These are phyloP conservation scores for Ceratosolen solmsi DNA, from an alignment of 1,140 invertebrate genomes.

Conservation along the genomic window DNA sequence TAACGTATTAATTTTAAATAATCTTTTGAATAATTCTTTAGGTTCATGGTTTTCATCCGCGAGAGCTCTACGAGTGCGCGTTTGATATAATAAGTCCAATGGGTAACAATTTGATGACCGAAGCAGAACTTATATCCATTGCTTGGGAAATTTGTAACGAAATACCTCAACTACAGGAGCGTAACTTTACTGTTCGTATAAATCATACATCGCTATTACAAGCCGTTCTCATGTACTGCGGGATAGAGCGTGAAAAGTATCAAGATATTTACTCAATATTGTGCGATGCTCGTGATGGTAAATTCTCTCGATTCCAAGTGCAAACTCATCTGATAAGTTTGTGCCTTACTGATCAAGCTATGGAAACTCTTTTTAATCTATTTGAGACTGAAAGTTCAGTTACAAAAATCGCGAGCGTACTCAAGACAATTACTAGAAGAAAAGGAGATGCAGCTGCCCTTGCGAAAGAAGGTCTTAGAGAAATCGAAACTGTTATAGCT, in stretches of 20 bases:
- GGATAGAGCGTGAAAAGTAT: constrained; percentile 84
- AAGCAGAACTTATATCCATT: constrained; percentile 88
- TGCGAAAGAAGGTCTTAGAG: constrained; percentile 81
- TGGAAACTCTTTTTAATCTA: constrained; percentile 80
- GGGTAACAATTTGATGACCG: constrained; percentile 81
- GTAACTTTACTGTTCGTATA: constrained; percentile 83
- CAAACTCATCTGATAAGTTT: constrained; percentile 82
- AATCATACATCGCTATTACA: constrained; percentile 88
- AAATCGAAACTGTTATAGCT: constrained; percentile 82
- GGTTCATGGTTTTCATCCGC: constrained; percentile 86
- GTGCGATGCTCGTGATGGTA: constrained; percentile 77
- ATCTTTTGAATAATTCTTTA: constrained; percentile 39
- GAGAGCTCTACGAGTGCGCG: constrained; percentile 91
- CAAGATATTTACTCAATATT: constrained; percentile 79
- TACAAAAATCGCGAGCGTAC: constrained; percentile 77
- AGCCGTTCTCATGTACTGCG: constrained; percentile 86
- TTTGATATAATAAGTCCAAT: constrained; percentile 92
- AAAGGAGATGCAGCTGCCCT: constrained; percentile 78
- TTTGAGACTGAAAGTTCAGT: constrained; percentile 82
- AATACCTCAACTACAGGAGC: constrained; percentile 79
- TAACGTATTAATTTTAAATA: neutral
- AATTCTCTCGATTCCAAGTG: constrained; percentile 80
- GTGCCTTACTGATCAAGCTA: constrained; percentile 81
- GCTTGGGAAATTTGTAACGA: constrained; percentile 85
- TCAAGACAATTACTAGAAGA: constrained; percentile 78